Evolutionary conservation across 2,888 invertebrate species (phyloP), one percentile per base, ranked within the genome.

Genomic region (Hydrotaea cyrtoneurina): DNA sequence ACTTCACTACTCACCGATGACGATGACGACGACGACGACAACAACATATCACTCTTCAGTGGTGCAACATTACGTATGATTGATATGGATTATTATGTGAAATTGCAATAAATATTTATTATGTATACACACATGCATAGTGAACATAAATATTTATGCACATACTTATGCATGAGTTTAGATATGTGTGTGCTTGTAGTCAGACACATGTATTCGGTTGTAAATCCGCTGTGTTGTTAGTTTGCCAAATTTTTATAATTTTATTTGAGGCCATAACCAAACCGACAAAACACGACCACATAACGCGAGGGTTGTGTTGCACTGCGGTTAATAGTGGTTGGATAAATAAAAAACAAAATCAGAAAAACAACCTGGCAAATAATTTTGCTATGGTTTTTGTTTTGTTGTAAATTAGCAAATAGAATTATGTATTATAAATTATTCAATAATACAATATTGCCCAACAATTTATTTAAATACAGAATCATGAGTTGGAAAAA

Each of bases 201-300:
- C 5, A n/a, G 1, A 50, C n/a, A n/a, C n/a, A 26, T 59, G 21
- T 59, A 26, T 21, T 19, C 43, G 17, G 69, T 46, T 69, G 69
- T 23, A 69, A 69, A 69, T 69, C 69, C 17, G 21, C 46, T 43
- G 19, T 23, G 15, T 46, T 69, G 69, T 69, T 69, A 46, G 31
- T 46, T 69, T 69, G 69, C 69, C 69, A 69, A 69, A 43, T 4
- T 31, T n/a, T 31, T 7, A 7, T 69, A 69, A 69, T 69, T 46
- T 69, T 69, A 69, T 69, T 69, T 46, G 69, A 69, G 26, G 21
- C 69, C 46, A 69, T 69, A 69, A 69, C 43, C 46, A 69, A 46
- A 69, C 69, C 69, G 39, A 69, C 23, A 69, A 23, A 69, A 46
- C 69, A 69, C 43, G 21, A 46, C 69, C 69, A 46, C 69, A 69